Conservation (phyloP, 2,113 vertebrate species). For the Aramus guarauna region DNA sequence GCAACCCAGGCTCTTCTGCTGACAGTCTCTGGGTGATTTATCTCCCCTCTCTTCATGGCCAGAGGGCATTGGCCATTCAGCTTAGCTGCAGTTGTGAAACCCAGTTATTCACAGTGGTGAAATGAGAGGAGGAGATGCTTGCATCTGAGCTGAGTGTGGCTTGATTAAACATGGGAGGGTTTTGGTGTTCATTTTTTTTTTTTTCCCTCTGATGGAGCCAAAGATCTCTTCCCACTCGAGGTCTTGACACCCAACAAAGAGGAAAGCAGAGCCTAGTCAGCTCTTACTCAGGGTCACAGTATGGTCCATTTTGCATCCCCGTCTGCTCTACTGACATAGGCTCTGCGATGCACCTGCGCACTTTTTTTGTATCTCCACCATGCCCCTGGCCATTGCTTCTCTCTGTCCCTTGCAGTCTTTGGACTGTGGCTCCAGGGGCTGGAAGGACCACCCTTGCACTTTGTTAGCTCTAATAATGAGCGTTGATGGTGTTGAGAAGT, state of each 20-base stretch:
- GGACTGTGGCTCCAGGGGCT: not conserved
- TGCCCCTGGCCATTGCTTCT: not conserved
- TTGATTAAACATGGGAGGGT: not conserved
- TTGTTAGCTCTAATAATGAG: not conserved
- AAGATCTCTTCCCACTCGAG: not conserved
- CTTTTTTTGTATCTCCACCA: not conserved
- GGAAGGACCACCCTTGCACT: not conserved
- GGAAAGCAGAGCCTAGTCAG: not conserved
- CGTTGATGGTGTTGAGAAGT: not conserved
- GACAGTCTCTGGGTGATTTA: constrained; percentile 12
- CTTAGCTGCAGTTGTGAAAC: constrained; percentile 19
- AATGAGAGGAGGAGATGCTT: not conserved
- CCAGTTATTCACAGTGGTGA: not conserved
- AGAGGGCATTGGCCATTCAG: not conserved
- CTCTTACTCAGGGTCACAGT: not conserved
- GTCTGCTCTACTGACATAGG: not conserved
- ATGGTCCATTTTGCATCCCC: not conserved
- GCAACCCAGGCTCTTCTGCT: constrained; percentile 3
- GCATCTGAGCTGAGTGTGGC: not conserved
- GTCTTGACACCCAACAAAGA: not conserved
- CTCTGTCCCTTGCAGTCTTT: not conserved
- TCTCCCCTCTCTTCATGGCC: not conserved
- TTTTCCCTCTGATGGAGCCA: not conserved
- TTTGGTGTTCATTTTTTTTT: not conserved
- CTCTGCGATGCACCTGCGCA: not conserved